Conservation (phyloP, 2,797 vertebrate species). For the Betta splendens region DNA sequence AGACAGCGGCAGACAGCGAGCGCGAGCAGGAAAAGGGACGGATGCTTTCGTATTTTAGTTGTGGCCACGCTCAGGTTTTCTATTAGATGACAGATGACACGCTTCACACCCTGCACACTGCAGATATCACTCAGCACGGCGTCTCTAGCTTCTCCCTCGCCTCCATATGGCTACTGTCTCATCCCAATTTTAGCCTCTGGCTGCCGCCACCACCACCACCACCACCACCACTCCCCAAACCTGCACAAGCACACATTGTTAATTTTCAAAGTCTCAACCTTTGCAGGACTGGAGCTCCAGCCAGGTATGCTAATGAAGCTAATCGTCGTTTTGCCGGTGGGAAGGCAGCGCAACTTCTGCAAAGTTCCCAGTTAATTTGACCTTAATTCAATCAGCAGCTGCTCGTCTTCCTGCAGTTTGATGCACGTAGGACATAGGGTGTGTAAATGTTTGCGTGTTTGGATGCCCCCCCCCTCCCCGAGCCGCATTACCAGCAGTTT, state of each 20-base stretch:
- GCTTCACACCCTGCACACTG: conserved; percentile 71
- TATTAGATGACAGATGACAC: conserved; percentile 74
- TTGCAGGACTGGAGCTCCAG: conserved; percentile 28
- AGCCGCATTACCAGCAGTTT: conserved; percentile 55
- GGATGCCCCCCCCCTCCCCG: conserved; percentile 22
- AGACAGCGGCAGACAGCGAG: conserved; percentile 39
- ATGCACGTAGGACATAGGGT: background rate
- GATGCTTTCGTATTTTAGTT: conserved; percentile 54
- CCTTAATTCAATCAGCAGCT: conserved; percentile 58
- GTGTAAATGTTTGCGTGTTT: conserved; percentile 21
- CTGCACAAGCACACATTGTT: conserved; percentile 28
- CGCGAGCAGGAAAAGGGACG: conserved; percentile 29
- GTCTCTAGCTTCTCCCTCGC: conserved; percentile 24
- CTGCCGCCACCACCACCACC: background rate
- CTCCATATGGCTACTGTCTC: conserved; percentile 58
- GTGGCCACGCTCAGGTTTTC: conserved; percentile 58
- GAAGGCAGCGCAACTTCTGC: conserved; percentile 48
- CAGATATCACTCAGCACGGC: conserved; percentile 75
- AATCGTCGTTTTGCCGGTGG: conserved; percentile 59
- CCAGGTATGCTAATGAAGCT: conserved; percentile 69
- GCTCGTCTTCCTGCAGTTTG: conserved; percentile 12
- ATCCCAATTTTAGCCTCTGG: conserved; percentile 44
- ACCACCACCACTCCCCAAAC: background rate
- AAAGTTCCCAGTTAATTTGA: conserved; percentile 60
- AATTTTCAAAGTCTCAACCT: conserved; percentile 29